Evolutionary conservation across 2,888 invertebrate genomes (phyloP).

Genomic region (Drosophila antonietae): DNA sequence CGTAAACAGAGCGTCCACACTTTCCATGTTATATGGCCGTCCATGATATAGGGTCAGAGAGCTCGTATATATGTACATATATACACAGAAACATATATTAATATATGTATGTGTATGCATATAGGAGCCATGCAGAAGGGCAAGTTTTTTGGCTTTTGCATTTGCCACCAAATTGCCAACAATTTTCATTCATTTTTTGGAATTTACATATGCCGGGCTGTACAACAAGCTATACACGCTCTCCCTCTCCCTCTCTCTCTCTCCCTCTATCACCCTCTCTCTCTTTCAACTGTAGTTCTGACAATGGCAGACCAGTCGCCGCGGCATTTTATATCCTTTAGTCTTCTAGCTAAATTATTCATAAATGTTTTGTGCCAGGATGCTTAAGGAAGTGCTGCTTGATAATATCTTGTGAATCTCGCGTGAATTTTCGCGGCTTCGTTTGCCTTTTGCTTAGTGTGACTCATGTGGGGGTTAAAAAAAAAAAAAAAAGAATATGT

Average conservation of each 20-base stretch:
- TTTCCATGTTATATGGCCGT: conserved; percentile 32
- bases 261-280: not conserved
- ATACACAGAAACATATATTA: not conserved
- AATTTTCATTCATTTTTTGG: conserved; percentile 78
- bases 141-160: conserved; percentile 27
- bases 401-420: conserved; percentile 49
- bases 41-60: conserved; percentile 13
- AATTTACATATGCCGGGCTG: conserved; percentile 70
- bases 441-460: not conserved
- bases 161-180: conserved; percentile 80
- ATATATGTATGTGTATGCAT: not conserved
- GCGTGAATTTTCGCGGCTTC: conserved; percentile 45
- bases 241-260: not conserved
- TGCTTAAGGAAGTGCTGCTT: conserved; percentile 20
- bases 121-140: not conserved
- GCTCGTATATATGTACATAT: no score
- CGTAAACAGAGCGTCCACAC: conserved; percentile 73
- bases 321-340: conserved; percentile 51
- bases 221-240: conserved; percentile 36
- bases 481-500: not conserved
- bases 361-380: conserved; percentile 42
- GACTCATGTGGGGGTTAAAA: not conserved
- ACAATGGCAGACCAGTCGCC: conserved; percentile 42
- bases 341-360: conserved; percentile 65
- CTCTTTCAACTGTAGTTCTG: not conserved